Base-by-base conservation (phyloP, 2,113 vertebrate genomes). In the Chlamydotis undulata region DNA sequence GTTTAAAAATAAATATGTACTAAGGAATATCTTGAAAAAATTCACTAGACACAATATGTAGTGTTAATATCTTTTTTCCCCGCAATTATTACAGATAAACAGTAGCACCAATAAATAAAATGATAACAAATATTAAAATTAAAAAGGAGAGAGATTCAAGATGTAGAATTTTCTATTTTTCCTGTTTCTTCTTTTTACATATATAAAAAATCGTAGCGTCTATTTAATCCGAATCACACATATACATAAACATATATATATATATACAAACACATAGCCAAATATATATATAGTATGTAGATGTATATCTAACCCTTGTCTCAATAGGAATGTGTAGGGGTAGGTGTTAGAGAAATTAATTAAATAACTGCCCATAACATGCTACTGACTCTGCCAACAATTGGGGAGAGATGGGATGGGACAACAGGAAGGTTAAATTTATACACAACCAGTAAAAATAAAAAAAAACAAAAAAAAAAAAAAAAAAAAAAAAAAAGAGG, bases 51-150 rank as follows among this genome's bases (percentile, higher is more conserved):
- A 98, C 97, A 98, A 97, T 97, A 98, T 86, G 97, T 98, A 98
- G 97, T 98, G 98, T 98, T 98, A 98, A 98, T 98, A 98, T 98
- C 98, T 98, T 98, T 98, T 96, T 92, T 96, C 98, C 97, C 97
- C 97, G 97, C 98, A 98, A 98, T 98, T 98, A 98, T 98, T 98
- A 98, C 97, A 98, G 98, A 98, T 98, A 98, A 98, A 98, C 98
- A 98, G 98, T 98, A 98, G 98, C 98, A 98, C 98, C 98, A 98
- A 98, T 98, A 98, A 98, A 98, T 98, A 98, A 98, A 97, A 98
- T 96, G 97, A 98, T 98, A 98, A 98, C 98, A 98, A 98, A 98
- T 98, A 98, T 98, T 98, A 98, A 98, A 98, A 98, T 98, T 97
- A 98, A 98, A 98, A 98, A 98, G 98, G 97, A 98, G 97, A 98